phyloP scores from a whole-genome alignment of 2,888 invertebrate species.

The Eurytoma californica region DNA sequence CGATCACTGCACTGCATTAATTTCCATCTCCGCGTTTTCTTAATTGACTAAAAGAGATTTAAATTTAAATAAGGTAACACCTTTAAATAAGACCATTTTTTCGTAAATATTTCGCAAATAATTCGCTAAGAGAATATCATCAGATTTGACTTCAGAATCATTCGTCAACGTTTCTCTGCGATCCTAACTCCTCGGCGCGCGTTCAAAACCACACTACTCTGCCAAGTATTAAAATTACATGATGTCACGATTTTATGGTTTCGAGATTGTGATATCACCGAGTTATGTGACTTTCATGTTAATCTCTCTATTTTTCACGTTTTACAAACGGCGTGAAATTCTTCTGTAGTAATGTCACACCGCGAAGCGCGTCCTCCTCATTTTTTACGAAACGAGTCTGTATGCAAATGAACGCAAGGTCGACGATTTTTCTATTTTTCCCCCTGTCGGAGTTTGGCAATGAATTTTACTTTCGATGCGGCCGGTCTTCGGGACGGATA shows the following conservation, averaged over 20 bases:
- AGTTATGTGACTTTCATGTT: constrained; percentile 14
- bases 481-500: too few relatives aligned
- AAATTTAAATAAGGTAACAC: background rate
- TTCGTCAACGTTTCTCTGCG: background rate
- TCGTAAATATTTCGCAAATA: too few relatives aligned
- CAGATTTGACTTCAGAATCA: background rate
- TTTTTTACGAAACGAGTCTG: background rate
- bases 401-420: background rate
- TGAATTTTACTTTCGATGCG: background rate
- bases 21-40: too few relatives aligned
- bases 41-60: background rate
- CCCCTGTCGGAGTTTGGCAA: background rate
- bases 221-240: constrained; percentile 23
- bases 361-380: too few relatives aligned
- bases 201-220: background rate
- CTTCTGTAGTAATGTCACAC: background rate
- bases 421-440: background rate
- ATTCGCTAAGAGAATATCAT: too few relatives aligned
- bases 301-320: background rate
- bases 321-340: background rate
- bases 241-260: constrained; percentile 28
- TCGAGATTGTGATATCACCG: constrained; percentile 25
- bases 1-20: too few relatives aligned
- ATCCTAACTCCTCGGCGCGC: background rate
- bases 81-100: background rate